Evolutionary conservation across 2,888 invertebrate species (phyloP).

Genomic region (Thumatha senex): DNA sequence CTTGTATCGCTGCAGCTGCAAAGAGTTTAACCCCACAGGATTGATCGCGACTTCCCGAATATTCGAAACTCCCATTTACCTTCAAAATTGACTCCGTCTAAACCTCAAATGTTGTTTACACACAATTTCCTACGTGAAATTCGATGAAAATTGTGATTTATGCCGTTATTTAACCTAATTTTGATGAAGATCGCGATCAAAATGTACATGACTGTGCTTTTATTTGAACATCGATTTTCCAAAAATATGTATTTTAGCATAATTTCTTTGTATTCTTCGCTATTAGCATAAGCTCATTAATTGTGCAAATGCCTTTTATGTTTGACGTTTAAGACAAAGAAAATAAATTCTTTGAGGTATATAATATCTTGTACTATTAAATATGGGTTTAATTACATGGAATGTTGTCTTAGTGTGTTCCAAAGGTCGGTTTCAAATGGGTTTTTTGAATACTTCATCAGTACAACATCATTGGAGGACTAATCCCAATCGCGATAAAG

Average conservation of each 20-base stretch:
- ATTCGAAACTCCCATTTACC: constrained; percentile 43
- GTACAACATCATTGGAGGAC: too few species aligned
- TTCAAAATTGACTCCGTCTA: constrained; percentile 44
- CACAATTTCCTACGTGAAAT: constrained; percentile 24
- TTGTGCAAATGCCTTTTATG: neutral
- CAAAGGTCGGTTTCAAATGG: too few species aligned
- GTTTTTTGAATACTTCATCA: too few species aligned
- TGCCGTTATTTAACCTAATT: constrained; percentile 21
- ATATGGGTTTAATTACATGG: neutral
- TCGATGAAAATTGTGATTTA: constrained; percentile 31
- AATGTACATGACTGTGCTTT: constrained; percentile 1
- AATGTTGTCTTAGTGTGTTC: too few species aligned
- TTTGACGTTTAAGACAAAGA: neutral
- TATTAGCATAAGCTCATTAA: neutral
- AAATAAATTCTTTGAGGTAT: neutral
- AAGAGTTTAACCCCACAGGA: constrained; percentile 50
- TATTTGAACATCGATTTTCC: neutral
- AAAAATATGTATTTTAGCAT: neutral
- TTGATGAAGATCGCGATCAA: constrained; percentile 6
- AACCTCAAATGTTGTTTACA: constrained; percentile 38
- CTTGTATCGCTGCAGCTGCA: constrained; percentile 57
- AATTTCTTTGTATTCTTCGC: neutral
- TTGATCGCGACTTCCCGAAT: constrained; percentile 54
- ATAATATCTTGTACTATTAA: neutral
- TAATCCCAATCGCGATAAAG: too few species aligned